Conservation (phyloP, 2,113 vertebrate genomes). For the Hemiscyllium ocellatum region DNA sequence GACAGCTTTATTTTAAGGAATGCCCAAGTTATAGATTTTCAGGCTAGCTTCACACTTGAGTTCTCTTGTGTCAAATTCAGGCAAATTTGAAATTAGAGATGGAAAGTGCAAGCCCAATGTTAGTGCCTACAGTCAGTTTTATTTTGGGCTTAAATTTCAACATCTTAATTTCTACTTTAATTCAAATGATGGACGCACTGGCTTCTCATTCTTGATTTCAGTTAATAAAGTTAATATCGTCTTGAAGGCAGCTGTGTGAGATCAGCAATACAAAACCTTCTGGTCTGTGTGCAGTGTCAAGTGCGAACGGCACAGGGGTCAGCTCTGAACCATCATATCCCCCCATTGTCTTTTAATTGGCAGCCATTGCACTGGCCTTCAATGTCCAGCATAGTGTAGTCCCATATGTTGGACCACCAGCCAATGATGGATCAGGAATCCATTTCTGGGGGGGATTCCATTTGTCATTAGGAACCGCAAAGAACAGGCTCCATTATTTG, state of each 20-base stretch:
- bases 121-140: neutral
- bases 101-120: neutral
- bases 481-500: neutral
- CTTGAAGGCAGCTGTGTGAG: neutral
- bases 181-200: neutral
- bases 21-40: too few species aligned
- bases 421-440: neutral
- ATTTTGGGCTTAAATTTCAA: neutral
- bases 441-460: neutral
- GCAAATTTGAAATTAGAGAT: neutral
- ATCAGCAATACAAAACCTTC: too few species aligned
- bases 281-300: neutral
- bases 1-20: too few species aligned
- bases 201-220: neutral
- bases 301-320: neutral
- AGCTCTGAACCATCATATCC: neutral
- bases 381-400: neutral
- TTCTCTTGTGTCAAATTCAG: neutral
- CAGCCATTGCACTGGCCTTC: neutral
- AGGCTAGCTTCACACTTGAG: neutral
- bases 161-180: neutral
- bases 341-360: neutral
- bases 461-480: neutral
- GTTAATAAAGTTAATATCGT: neutral
- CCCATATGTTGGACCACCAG: neutral